Evolutionary conservation across 2,888 invertebrate species (phyloP).

Genomic region (Drosophila anceps): DNA sequence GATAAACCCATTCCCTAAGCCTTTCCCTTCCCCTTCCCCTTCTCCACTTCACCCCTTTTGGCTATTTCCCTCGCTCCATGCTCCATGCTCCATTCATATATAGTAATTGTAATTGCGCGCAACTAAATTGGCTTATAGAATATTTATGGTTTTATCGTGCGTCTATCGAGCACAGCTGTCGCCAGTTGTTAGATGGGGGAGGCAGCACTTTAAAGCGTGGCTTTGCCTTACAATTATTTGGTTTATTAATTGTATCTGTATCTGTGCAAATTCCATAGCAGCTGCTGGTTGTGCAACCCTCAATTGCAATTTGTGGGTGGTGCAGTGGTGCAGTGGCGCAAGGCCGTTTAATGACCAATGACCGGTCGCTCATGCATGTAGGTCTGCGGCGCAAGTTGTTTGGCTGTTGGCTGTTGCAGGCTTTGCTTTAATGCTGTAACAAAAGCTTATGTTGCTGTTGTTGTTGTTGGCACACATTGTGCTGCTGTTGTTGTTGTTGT

Average conservation of each 20-base stretch:
- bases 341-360: slow-evolving; percentile 77
- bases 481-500: slow-evolving; percentile 33
- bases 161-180: slow-evolving; percentile 54
- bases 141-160: slow-evolving; percentile 60
- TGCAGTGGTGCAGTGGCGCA: slow-evolving; percentile 49
- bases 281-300: slow-evolving; percentile 15
- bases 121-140: slow-evolving; percentile 71
- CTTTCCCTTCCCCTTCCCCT: not conserved
- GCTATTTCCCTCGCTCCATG: not conserved
- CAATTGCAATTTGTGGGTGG: slow-evolving; percentile 39
- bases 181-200: slow-evolving; percentile 5
- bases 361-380: slow-evolving; percentile 63
- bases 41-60: not conserved
- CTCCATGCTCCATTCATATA: slow-evolving; percentile 26
- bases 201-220: not conserved
- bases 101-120: slow-evolving; percentile 63
- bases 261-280: slow-evolving; percentile 27
- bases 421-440: slow-evolving; percentile 59
- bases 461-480: slow-evolving; percentile 59
- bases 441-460: slow-evolving; percentile 44
- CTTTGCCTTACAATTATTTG: slow-evolving; percentile 38
- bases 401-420: slow-evolving; percentile 27
- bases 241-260: slow-evolving; percentile 33
- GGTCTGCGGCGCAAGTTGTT: slow-evolving; percentile 42
- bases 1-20: slow-evolving; percentile 67